Evolutionary conservation across 2,888 invertebrate genomes (phyloP).

Genomic region (Calliopum simillimum): DNA sequence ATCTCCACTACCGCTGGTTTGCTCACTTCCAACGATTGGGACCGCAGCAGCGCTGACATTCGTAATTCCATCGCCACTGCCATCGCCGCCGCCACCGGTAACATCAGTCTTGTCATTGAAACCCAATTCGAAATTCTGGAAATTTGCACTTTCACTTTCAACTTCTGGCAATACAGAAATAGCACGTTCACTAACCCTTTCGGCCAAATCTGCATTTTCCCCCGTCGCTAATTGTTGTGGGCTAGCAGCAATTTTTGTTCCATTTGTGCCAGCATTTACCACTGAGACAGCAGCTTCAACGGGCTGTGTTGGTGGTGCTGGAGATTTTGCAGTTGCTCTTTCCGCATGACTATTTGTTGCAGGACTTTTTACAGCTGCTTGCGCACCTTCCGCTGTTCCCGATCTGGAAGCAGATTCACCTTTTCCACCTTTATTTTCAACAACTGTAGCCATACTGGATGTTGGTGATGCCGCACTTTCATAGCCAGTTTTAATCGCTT

Average conservation of each 20-base stretch:
- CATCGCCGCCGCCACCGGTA: constrained; percentile 32
- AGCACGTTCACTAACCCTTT: constrained; percentile 66
- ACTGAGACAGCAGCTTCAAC: constrained; percentile 66
- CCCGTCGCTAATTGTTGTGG: constrained; percentile 26
- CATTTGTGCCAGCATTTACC: constrained; percentile 47
- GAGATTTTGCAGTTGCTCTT: constrained; percentile 50
- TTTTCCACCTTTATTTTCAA: constrained; percentile 49
- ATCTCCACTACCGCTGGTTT: constrained; percentile 42
- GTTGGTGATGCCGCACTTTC: constrained; percentile 54
- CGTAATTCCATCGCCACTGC: background rate
- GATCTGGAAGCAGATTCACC: constrained; percentile 52
- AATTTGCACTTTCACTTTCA: constrained; percentile 73
- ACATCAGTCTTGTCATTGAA: constrained; percentile 36
- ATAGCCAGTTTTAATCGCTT: constrained; percentile 5
- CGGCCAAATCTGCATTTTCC: constrained; percentile 46
- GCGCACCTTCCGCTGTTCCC: constrained; percentile 54
- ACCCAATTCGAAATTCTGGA: constrained; percentile 56
- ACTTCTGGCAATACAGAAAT: constrained; percentile 73
- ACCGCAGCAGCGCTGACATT: background rate
- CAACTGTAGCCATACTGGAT: constrained; percentile 55
- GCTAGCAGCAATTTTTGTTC: constrained; percentile 3
- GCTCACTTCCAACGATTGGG: background rate
- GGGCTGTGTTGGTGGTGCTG: constrained; percentile 61
- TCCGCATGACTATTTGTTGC: constrained; percentile 2
- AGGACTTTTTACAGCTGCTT: constrained; percentile 31